Base-by-base conservation (phyloP, 2,888 invertebrate species). In the Sycophila texana region DNA sequence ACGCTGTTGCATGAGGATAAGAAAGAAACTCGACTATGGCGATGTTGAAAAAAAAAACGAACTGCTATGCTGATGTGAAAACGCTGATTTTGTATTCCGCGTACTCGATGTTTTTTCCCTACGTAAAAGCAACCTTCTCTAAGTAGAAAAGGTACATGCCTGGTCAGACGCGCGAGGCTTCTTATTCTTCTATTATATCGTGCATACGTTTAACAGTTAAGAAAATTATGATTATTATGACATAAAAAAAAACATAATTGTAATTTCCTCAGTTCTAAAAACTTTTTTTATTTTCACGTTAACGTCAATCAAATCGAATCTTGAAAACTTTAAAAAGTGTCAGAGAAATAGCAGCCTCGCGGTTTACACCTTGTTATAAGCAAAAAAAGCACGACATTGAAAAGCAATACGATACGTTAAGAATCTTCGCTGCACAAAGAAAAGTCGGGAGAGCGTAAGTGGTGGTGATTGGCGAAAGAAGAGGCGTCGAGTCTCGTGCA, bases 361-460 rank as follows among this genome's bases (percentile, higher is more conserved):
- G 10, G 39, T 10, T 0, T 10, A 39, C 39, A 39, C 10, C 39
- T 39, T 4, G 4, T 39, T 7, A 39, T 39, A 7, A 57, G 13
- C 47, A 30, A 22, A 60, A 20, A 67, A n/a, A 18, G 13, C 18
- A 3, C 49, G 30, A 10, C 57, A 57, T 3, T 71, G 63, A 74
- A 70, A 71, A 79, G 68, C 70, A 74, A 79, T 79, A 63, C 60
- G 53, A 74, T 79, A 71, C 61, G 63, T 65, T 70, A 79, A 79
- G 74, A 67, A 63, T 67, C 61, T 22, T 72, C 55, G 51, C 53
- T 72, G 72, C 57, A 61, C 57, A 73, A 61, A 67, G 47, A 22
- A 47, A 58, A 51, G 3, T 0, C 51, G 26, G 63, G 20, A 70
- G 47, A 47, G 22, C 10, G 26, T 16, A 63, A 47, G 39, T 18